Conservation (phyloP, 2,888 invertebrate species). For the Cephus pulcher region DNA sequence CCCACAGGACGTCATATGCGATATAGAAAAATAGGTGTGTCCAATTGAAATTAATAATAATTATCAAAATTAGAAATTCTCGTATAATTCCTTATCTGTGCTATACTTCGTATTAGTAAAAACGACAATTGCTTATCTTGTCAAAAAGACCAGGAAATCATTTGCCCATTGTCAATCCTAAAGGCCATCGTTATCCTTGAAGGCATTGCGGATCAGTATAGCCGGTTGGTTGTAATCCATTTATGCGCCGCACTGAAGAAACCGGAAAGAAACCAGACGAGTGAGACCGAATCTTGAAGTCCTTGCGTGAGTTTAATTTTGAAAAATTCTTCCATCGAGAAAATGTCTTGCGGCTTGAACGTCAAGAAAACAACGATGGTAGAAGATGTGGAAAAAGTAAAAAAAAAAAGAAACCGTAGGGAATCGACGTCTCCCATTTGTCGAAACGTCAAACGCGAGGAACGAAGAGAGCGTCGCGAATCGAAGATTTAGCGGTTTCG, state of each 20-base stretch:
- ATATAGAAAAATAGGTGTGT: not conserved
- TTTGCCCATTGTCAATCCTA: not conserved
- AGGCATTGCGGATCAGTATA: not conserved
- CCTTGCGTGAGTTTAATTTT: not conserved
- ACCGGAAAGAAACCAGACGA: not conserved
- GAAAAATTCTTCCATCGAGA: not conserved
- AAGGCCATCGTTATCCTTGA: not conserved
- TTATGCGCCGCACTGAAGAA: not conserved
- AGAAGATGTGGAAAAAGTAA: not conserved
- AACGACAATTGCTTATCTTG: not conserved
- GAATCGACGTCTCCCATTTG: not conserved
- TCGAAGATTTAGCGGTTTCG: not conserved
- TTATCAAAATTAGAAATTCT: not conserved
- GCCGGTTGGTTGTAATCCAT: not conserved
- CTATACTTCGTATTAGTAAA: not conserved
- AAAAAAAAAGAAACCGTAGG: not conserved
- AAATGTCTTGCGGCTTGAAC: not conserved
- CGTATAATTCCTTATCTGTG: no score
- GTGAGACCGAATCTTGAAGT: not conserved
- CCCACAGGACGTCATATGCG: not conserved
- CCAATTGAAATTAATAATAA: not conserved
- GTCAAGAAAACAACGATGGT: not conserved
- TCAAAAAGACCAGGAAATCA: not conserved
- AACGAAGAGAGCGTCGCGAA: not conserved
- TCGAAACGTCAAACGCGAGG: not conserved